A percentile compares a stretch with the other conserved stretches of the same genome.
Conservation (phyloP, 2,113 vertebrate species). For the Gallinago jamesoni region DNA sequence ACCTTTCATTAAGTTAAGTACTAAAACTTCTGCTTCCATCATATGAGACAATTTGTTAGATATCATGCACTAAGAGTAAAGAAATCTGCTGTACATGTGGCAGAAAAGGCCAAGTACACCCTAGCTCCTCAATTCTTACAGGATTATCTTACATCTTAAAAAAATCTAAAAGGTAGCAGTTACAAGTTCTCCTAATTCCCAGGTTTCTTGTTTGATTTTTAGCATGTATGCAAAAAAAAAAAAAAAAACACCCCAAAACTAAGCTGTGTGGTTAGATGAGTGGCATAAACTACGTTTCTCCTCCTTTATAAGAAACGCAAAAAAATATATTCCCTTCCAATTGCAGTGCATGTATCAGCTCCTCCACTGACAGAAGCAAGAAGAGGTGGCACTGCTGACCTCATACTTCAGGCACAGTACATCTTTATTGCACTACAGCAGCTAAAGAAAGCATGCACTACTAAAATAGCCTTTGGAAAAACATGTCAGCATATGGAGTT, state of each 20-base stretch:
- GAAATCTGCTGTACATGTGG: not conserved
- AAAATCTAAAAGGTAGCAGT: not conserved
- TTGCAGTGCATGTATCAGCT: not conserved
- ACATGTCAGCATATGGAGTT: not conserved
- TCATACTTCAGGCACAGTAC: not conserved
- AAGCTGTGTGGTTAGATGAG: not conserved
- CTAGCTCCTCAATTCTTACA: not conserved
- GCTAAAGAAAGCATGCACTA: not conserved
- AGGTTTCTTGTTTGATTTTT: not conserved
- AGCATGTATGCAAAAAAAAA: not conserved
- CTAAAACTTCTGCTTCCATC: not conserved
- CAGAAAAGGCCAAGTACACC: not conserved
- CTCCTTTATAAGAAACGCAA: not conserved
- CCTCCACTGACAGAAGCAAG: not conserved
- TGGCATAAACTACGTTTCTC: not conserved
- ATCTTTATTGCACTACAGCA: not conserved
- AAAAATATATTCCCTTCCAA: not conserved
- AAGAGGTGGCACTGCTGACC: not conserved
- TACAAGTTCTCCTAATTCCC: not conserved
- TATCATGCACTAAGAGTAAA: not conserved
- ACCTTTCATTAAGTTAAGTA: not conserved
- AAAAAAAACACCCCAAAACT: not conserved
- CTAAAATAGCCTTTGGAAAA: conserved; percentile 18
- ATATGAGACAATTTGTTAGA: not conserved
- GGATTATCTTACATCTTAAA: not conserved